A percentile compares a stretch with the other conserved stretches of the same genome.
phyloP scores from a whole-genome alignment of 1,140 invertebrate genomes.

The Lethrus apterus region DNA sequence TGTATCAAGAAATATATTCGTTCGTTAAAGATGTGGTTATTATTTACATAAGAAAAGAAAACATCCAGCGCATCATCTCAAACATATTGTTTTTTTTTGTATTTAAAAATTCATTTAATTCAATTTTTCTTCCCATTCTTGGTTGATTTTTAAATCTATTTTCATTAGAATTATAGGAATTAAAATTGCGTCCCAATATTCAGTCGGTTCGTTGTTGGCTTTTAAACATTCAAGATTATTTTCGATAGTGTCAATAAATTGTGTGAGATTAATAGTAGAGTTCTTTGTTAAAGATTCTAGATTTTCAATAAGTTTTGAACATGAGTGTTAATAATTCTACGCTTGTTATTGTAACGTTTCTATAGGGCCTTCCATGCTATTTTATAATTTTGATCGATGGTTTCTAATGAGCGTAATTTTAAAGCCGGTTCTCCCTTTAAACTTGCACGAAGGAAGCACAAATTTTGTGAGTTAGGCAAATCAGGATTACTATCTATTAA shows the following conservation, averaged over 20 bases:
- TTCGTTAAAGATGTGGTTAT: no score
- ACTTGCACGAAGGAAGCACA: neutral
- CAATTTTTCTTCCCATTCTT: constrained; percentile 22
- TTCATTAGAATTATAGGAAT: constrained; percentile 19
- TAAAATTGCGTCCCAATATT: constrained; percentile 22
- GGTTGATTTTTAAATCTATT: constrained; percentile 14
- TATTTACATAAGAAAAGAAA: no score
- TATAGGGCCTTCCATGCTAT: constrained; percentile 16
- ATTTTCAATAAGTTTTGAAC: constrained; percentile 15
- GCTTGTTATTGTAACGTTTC: constrained; percentile 17
- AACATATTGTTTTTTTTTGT: no score
- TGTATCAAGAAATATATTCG: no score
- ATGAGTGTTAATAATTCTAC: constrained; percentile 18
- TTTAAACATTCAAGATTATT: constrained; percentile 20
- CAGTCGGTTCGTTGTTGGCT: constrained; percentile 17
- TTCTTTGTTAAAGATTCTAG: constrained; percentile 12
- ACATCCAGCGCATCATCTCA: no score
- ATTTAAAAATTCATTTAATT: no score
- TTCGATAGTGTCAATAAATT: constrained; percentile 15
- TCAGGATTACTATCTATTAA: constrained; percentile 1
- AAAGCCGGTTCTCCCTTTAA: neutral
- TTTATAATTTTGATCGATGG: constrained; percentile 12
- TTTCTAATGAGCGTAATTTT: constrained; percentile 6
- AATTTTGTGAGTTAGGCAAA: constrained; percentile 1
- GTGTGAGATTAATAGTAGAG: constrained; percentile 6